Base-by-base conservation (phyloP, 1,140 invertebrate species). In the Orussus abietinus region DNA sequence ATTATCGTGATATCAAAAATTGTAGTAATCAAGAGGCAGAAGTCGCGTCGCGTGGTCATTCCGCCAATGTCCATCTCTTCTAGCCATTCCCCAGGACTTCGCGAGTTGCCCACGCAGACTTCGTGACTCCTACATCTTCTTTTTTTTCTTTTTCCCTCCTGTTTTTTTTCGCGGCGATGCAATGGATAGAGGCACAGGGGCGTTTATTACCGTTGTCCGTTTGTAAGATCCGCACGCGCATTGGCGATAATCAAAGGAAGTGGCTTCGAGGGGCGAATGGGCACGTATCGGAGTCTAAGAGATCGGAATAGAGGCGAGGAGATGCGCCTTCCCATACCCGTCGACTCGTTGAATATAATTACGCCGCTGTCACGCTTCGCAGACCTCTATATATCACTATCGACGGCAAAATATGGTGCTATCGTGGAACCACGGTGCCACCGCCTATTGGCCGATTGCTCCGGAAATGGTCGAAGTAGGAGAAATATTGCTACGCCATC, bases 391-490 rank as follows among this genome's bases (percentile, higher is more conserved):
- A 22, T 17, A 5, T 53, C 39, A 30, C 37, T 40, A 51, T 44
- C 45, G 45, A 38, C 40, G 48, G 44, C 30, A 18, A 37, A 32
- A 29, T 34, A 14, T 26, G 11, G 5, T 30, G 28, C 12, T 18
- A 11, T 11, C 19, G 18, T 20, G 11, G 34, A 31, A 45, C 41
- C 43, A 49, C 18, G 31, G 42, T 34, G 57, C 57, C 53, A 57
- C 47, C 20, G 43, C 45, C 53, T 50, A 57, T 57, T 37, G 43
- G 36, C 45, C 53, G 53, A 56, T 57, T 49, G 36, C 38, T 31
- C 19, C 11, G 17, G 13, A 18, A 12, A 36, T 35, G 4, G 6
- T 21, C 32, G 11, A 10, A 7, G 13, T 18, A 39, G 2, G 29
- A 43, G 32, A 15, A 42, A 42, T 32, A 42, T 40, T 30, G 19